phyloP scores from a whole-genome alignment of 2,797 vertebrate species.

The Bovichtus variegatus region DNA sequence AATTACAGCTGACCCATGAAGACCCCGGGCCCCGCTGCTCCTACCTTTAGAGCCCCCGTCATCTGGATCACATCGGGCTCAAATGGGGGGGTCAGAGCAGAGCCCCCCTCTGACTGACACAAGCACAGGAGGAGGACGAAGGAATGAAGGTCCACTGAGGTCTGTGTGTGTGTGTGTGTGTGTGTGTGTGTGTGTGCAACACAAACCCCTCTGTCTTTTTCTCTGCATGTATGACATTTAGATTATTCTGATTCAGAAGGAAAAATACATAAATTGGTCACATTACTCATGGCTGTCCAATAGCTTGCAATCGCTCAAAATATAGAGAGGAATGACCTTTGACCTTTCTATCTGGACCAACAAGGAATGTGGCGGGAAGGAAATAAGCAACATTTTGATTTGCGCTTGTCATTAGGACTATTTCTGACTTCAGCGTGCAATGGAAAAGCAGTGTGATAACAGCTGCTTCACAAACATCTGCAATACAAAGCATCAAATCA shows the following conservation, averaged over 20 bases:
- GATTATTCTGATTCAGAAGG: too few relatives aligned
- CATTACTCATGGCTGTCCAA: too few relatives aligned
- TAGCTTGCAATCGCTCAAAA: neutral
- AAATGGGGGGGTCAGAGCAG: constrained; percentile 68
- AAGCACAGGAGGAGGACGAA: constrained; percentile 25
- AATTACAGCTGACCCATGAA: constrained; percentile 84
- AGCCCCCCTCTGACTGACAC: constrained; percentile 54
- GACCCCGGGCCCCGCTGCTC: constrained; percentile 72
- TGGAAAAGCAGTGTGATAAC: neutral
- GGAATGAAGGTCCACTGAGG: constrained; percentile 34
- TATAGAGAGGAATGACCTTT: neutral
- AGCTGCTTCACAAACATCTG: neutral
- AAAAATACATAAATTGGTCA: neutral
- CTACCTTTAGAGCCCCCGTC: constrained; percentile 77
- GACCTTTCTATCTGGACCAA: constrained; percentile 1
- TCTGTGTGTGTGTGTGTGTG: constrained; percentile 26
- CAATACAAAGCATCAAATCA: neutral
- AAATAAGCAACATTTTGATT: neutral
- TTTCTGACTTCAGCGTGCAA: neutral
- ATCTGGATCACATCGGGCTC: constrained; percentile 83
- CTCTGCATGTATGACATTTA: neutral
- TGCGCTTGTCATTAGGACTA: neutral
- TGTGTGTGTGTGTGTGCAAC: constrained; percentile 33
- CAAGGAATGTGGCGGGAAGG: neutral
- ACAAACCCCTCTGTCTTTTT: too few relatives aligned